Conservation (phyloP, 2,113 vertebrate species). For the Protobothrops mucrosquamatus region DNA sequence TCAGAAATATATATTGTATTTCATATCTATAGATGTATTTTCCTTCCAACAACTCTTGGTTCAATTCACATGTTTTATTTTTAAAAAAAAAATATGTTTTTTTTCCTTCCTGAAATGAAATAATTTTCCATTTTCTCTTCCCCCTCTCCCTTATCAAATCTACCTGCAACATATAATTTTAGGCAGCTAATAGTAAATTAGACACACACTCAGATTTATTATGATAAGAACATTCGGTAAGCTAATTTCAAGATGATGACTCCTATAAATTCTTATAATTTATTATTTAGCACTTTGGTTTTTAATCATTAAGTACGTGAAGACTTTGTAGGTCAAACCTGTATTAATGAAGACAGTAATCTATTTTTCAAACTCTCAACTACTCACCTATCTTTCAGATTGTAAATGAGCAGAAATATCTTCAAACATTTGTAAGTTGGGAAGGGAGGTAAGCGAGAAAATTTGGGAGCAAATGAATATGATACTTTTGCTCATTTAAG, state of each 20-base stretch:
- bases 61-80: slow-evolving; percentile 66
- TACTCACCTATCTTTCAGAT: slow-evolving; percentile 80
- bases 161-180: slow-evolving; percentile 81
- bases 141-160: slow-evolving; percentile 54
- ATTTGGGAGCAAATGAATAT: slow-evolving; percentile 54
- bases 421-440: slow-evolving; percentile 79
- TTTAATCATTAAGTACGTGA: slow-evolving; percentile 86
- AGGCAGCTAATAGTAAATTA: slow-evolving; percentile 85
- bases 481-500: slow-evolving; percentile 62
- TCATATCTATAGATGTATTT: neutral
- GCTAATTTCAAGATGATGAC: slow-evolving; percentile 88
- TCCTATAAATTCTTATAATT: slow-evolving; percentile 89
- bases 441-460: slow-evolving; percentile 59
- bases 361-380: slow-evolving; percentile 81
- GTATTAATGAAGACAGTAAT: slow-evolving; percentile 85
- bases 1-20: slow-evolving; percentile 29
- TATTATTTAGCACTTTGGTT: slow-evolving; percentile 87
- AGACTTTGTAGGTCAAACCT: slow-evolving; percentile 88
- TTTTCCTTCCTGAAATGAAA: slow-evolving; percentile 81
- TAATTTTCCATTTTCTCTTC: slow-evolving; percentile 61
- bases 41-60: slow-evolving; percentile 73
- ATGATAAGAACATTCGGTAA: slow-evolving; percentile 86
- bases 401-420: slow-evolving; percentile 81
- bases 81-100: neutral
- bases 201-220: slow-evolving; percentile 83